Base-by-base conservation (phyloP, 2,113 vertebrate genomes). In the Xiphias gladius region DNA sequence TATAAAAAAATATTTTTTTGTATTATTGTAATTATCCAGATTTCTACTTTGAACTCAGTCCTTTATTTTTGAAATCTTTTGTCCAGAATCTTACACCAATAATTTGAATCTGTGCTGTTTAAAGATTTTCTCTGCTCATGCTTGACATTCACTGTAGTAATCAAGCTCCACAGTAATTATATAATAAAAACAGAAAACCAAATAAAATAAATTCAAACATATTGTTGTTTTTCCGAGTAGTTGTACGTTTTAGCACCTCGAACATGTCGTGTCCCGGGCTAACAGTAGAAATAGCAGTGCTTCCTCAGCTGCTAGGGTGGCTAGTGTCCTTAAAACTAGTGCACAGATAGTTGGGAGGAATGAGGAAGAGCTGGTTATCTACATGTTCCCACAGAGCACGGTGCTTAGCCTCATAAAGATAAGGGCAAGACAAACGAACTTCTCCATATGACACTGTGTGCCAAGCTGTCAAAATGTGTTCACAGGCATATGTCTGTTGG, bases 401-500 rank as follows among this genome's bases (percentile, higher is more conserved):
- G 58, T 83, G 74, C 88, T 92, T 87, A 86, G 73, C 67, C 77
- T 76, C 86, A 83, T 94, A 93, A 94, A 94, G 93, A 92, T 91
- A 91, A 89, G 72, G 12, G 54, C 17, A 28, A 19, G 62, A 69
- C 52, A 83, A 82, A 78, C 72, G 30, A 63, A 78, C 80, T 80
- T 74, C 57, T 88, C 70, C 41, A 85, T 87, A 79, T 90, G 77
- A 67, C 55, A 30, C 10, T 8, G 11, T 88, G 63, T 83, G 48
- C 74, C 68, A 65, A 52, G 72, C 75, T 76, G 63, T 86, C 54
- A 76, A 48, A 84, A 50, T 72, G 71, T 59, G 68, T 77, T 67
- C 73, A 80, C 19, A 3, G 57, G 16, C 24, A 41, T 62, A 9
- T 54, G 48, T 22, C 48, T 50, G 19, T 64, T 8, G 35, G 41